phyloP scores from a whole-genome alignment of 2,888 invertebrate species.

The Nymphalis c-album region DNA sequence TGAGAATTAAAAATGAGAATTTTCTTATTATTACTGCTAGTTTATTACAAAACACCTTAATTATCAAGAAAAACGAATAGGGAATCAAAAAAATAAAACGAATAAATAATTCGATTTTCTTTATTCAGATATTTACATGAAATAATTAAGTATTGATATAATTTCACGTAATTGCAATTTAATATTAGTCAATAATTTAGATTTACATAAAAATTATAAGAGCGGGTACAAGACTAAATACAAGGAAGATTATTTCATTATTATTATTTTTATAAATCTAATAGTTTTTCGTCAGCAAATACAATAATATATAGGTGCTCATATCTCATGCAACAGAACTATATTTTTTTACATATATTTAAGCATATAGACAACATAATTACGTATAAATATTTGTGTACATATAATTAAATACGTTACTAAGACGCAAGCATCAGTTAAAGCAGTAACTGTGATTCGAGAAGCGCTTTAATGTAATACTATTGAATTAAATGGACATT shows the following conservation, averaged over 20 bases:
- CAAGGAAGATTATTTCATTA: slow-evolving; percentile 22
- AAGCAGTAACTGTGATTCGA: slow-evolving; percentile 13
- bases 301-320: slow-evolving; percentile 9
- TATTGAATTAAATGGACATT: slow-evolving; percentile 4
- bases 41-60: too few species aligned
- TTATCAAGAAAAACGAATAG: too few species aligned
- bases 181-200: slow-evolving; percentile 69
- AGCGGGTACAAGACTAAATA: slow-evolving; percentile 31
- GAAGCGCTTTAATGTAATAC: slow-evolving; percentile 10
- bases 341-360: slow-evolving; percentile 7
- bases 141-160: slow-evolving; percentile 73
- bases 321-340: slow-evolving; percentile 23
- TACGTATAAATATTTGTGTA: slow-evolving; percentile 5
- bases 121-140: slow-evolving; percentile 77
- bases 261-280: slow-evolving; percentile 11
- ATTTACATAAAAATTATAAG: slow-evolving; percentile 48
- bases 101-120: slow-evolving; percentile 64
- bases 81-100: slow-evolving; percentile 32
- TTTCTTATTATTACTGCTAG: too few species aligned
- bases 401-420: slow-evolving; percentile 5
- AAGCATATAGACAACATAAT: slow-evolving; percentile 7
- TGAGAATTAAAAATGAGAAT: too few species aligned
- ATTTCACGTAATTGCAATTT: slow-evolving; percentile 66
- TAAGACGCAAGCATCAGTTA: slow-evolving; percentile 10
- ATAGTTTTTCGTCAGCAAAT: slow-evolving; percentile 29